phyloP scores from a whole-genome alignment of 2,797 vertebrate species.

The Sardinella longiceps region DNA sequence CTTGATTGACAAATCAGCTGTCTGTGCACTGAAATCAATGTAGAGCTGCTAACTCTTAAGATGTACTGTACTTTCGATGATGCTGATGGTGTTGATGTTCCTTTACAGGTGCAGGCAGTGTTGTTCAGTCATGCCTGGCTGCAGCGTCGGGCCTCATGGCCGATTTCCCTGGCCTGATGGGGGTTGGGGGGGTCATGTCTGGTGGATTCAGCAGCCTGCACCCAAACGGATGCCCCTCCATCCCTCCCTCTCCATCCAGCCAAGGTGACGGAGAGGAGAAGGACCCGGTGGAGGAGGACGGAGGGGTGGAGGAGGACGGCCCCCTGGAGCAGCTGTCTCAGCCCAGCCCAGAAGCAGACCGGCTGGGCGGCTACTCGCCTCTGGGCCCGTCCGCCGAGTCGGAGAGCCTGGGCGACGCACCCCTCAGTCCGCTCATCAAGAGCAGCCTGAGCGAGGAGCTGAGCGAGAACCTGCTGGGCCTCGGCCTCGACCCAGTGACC shows the following conservation, averaged over 20 bases:
- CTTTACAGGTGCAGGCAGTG: slow-evolving; percentile 56
- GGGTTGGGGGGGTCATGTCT: slow-evolving; percentile 61
- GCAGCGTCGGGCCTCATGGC: slow-evolving; percentile 61
- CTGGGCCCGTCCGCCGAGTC: slow-evolving; percentile 78
- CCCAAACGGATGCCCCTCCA: slow-evolving; percentile 70
- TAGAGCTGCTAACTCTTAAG: neutral
- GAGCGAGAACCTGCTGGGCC: slow-evolving; percentile 84
- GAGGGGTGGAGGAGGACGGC: slow-evolving; percentile 42
- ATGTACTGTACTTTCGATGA: no score
- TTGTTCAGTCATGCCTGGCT: slow-evolving; percentile 71
- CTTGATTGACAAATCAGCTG: neutral
- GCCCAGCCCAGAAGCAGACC: slow-evolving; percentile 56
- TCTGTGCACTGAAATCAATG: neutral
- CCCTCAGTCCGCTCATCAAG: slow-evolving; percentile 87
- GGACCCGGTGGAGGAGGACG: slow-evolving; percentile 63
- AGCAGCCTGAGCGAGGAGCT: slow-evolving; percentile 87
- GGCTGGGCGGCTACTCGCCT: slow-evolving; percentile 68
- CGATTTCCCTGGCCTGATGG: slow-evolving; percentile 72
- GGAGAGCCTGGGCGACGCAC: slow-evolving; percentile 81
- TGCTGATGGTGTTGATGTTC: neutral
- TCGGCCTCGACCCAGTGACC: slow-evolving; percentile 80
- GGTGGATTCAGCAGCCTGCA: slow-evolving; percentile 66
- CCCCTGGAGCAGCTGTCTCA: slow-evolving; percentile 58
- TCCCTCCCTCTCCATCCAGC: slow-evolving; percentile 77
- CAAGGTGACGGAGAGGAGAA: slow-evolving; percentile 78